Percentiles rank a stretch among this genome's conserved stretches.
phyloP scores from a whole-genome alignment of 2,113 vertebrate genomes.

The Ictalurus furcatus region DNA sequence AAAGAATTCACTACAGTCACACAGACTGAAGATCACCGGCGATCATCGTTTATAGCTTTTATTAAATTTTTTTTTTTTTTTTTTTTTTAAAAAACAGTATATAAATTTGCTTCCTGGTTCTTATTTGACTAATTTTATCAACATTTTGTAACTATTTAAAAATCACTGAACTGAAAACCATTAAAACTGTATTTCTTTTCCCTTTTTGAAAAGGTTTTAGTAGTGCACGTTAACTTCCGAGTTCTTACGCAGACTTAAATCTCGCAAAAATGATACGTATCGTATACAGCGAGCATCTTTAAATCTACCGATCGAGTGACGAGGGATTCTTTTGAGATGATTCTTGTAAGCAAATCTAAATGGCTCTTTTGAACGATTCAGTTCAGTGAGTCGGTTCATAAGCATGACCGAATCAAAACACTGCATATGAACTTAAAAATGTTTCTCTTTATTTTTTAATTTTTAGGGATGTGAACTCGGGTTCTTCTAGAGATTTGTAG shows the following conservation, averaged over 20 bases:
- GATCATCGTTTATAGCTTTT: neutral
- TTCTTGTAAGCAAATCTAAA: neutral
- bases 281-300: neutral
- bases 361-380: neutral
- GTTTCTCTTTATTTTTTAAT: neutral
- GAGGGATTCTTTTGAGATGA: neutral
- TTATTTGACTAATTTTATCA: neutral
- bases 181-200: no score
- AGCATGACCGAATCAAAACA: neutral
- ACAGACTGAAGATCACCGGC: no score
- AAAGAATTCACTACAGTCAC: no score
- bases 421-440: neutral
- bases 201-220: neutral
- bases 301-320: neutral
- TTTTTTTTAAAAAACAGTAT: neutral
- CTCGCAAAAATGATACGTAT: neutral
- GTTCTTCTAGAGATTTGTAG: neutral
- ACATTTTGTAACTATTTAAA: neutral
- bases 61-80: neutral
- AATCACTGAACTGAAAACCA: neutral
- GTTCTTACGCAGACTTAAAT: neutral
- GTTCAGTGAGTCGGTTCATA: neutral
- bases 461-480: neutral
- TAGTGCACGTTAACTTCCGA: neutral
- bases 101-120: neutral